Evolutionary conservation across 2,888 invertebrate genomes (phyloP).

Genomic region (Rhamnusium bicolor): DNA sequence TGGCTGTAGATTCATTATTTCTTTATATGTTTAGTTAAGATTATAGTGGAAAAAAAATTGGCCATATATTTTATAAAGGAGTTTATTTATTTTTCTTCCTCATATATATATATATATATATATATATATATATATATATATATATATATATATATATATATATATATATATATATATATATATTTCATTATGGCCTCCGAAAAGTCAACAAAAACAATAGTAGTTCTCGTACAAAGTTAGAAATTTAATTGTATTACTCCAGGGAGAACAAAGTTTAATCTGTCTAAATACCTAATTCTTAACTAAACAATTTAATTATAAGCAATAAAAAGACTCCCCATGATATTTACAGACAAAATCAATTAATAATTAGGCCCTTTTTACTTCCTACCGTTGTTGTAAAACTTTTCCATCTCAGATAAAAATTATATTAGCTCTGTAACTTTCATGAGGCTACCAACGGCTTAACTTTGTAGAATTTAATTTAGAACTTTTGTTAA

Average conservation of each 20-base stretch:
- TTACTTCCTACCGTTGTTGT: constrained; percentile 37
- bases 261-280: constrained; percentile 13
- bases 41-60: too few relatives aligned
- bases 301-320: constrained; percentile 51
- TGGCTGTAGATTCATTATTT: too few relatives aligned
- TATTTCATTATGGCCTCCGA: too few relatives aligned
- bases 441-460: constrained; percentile 39
- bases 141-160: too few relatives aligned
- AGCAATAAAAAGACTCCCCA: constrained; percentile 31
- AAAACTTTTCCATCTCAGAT: constrained; percentile 47
- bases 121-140: too few relatives aligned
- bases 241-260: constrained; percentile 20
- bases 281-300: constrained; percentile 40
- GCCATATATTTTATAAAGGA: too few relatives aligned
- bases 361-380: constrained; percentile 48
- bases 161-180: too few relatives aligned
- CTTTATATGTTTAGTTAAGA: too few relatives aligned
- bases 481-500: constrained; percentile 34
- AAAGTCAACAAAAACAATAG: constrained; percentile 6
- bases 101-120: too few relatives aligned
- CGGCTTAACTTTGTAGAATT: constrained; percentile 30
- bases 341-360: constrained; percentile 30
- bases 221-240: not conserved
- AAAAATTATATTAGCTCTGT: constrained; percentile 50
- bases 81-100: too few relatives aligned